phyloP scores from a whole-genome alignment of 2,797 vertebrate genomes.

The Mormyrus hasselquistii region DNA sequence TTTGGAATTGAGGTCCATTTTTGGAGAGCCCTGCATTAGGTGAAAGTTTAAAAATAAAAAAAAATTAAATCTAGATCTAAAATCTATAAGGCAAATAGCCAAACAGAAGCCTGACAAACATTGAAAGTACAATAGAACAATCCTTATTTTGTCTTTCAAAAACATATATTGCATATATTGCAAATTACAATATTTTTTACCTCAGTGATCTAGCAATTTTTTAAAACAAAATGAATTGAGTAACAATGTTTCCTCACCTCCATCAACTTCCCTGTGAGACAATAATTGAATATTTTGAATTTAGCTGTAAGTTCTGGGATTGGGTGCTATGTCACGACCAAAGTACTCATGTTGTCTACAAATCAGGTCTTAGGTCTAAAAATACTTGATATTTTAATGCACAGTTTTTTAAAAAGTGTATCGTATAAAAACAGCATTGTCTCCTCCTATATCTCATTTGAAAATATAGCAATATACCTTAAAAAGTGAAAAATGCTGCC shows the following conservation, averaged over 20 bases:
- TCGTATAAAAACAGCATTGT: not conserved
- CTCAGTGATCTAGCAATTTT: not conserved
- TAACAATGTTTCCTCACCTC: not conserved
- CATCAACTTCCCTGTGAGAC: not conserved
- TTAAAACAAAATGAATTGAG: not conserved
- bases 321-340: not conserved
- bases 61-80: not conserved
- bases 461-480: not conserved
- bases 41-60: not conserved
- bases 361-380: not conserved
- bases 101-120: not conserved
- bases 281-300: not conserved
- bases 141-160: not conserved
- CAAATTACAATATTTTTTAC: not conserved
- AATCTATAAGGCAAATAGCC: not conserved
- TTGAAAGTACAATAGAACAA: not conserved
- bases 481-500: not conserved
- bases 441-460: not conserved
- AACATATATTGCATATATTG: not conserved
- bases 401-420: not conserved
- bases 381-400: not conserved
- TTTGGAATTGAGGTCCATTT: too few species aligned
- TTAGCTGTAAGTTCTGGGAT: not conserved
- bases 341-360: not conserved
- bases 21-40: too few species aligned